Evolutionary conservation across 2,797 vertebrate genomes (phyloP).

Genomic region (Mormyrus proboscirostris): DNA sequence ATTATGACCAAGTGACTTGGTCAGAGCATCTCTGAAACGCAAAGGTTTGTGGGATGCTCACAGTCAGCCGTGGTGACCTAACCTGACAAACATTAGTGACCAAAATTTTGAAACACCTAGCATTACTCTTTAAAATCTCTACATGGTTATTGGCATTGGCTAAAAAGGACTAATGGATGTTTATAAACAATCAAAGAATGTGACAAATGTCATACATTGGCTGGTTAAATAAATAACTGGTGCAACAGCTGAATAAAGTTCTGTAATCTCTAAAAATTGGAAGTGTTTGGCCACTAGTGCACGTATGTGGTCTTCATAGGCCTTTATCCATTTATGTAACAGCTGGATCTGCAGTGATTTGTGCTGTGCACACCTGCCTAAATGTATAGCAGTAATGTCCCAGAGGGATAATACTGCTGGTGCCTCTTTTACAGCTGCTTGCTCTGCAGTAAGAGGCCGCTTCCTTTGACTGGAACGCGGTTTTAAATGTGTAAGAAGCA

Average conservation of each 20-base stretch:
- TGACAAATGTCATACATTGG: no score
- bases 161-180: no score
- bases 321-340: not conserved
- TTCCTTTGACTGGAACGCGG: not conserved
- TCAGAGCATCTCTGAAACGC: not conserved
- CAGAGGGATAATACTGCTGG: not conserved
- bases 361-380: not conserved
- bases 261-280: not conserved
- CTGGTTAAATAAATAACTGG: not conserved
- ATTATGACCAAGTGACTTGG: not conserved
- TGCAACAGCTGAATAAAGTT: not conserved
- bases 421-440: not conserved
- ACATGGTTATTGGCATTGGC: no score
- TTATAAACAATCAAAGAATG: no score
- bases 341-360: not conserved
- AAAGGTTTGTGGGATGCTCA: not conserved
- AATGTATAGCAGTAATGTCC: not conserved
- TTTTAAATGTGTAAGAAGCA: constrained; percentile 7
- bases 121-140: no score
- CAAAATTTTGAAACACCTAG: no score
- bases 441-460: not conserved
- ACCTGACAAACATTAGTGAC: no score
- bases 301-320: not conserved
- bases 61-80: not conserved
- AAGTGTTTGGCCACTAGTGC: not conserved